These are phyloP conservation scores for Dione vanillae DNA, from an alignment of 2,888 invertebrate species.

Conservation along the genomic window DNA sequence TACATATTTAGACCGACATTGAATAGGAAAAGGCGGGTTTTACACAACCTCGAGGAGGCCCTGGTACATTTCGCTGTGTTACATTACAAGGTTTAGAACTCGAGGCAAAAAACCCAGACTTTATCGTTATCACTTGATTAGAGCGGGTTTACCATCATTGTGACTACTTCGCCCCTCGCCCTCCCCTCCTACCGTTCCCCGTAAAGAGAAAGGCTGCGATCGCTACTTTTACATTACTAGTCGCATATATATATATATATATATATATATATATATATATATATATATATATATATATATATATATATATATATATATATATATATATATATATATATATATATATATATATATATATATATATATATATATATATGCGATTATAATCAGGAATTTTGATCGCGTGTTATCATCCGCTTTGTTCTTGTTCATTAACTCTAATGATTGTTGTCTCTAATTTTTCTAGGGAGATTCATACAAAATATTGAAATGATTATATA, in stretches of 20 bases:
- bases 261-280: constrained; percentile 52
- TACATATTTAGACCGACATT: not conserved
- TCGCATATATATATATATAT: not conserved
- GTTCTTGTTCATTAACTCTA: no score
- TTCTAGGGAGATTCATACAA: no score
- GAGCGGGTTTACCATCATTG: constrained; percentile 46
- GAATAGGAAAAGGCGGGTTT: constrained; percentile 11
- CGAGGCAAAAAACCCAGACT: constrained; percentile 38
- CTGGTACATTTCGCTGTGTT: constrained; percentile 5
- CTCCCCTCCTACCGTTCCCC: not conserved
- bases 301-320: constrained; percentile 53
- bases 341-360: constrained; percentile 53
- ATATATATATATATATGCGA: constrained; percentile 55
- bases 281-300: constrained; percentile 52
- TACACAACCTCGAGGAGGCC: constrained; percentile 16
- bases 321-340: constrained; percentile 53
- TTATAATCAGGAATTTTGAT: no score
- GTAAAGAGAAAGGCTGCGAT: constrained; percentile 21
- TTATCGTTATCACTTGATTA: constrained; percentile 62
- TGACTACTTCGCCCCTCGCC: not conserved
- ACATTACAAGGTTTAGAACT: constrained; percentile 15
- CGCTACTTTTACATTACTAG: not conserved
- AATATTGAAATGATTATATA: no score
- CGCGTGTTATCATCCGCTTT: no score
- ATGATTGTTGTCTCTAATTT: no score